Conservation (phyloP, 2,888 invertebrate genomes). For the Drosophila affinis region DNA sequence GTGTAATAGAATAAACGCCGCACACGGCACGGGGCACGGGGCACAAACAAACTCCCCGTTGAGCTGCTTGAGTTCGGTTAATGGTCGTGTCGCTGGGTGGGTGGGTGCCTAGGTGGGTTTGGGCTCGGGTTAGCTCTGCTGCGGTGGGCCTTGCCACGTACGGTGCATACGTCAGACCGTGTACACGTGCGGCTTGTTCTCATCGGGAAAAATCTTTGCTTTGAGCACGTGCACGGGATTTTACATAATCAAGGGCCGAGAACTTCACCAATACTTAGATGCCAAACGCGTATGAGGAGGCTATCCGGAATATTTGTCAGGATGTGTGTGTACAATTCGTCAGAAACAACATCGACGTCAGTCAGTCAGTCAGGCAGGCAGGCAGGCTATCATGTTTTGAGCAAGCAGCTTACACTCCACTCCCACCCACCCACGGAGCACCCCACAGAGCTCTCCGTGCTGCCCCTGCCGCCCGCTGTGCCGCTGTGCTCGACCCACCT, state of each 20-base stretch:
- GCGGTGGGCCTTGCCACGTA: constrained; percentile 31
- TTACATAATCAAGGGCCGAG: constrained; percentile 79
- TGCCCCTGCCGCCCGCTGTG: constrained; percentile 11
- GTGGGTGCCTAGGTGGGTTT: constrained; percentile 1
- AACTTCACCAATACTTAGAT: constrained; percentile 51
- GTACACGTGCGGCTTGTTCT: constrained; percentile 76
- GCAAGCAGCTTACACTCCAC: constrained; percentile 20
- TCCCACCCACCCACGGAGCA: constrained; percentile 28
- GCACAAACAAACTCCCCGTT: constrained; percentile 68
- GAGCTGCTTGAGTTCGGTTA: constrained; percentile 28
- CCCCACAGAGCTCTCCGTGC: constrained; percentile 14
- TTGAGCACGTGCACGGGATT: constrained; percentile 82
- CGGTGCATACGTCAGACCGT: constrained; percentile 24
- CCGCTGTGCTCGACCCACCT: constrained; percentile 12
- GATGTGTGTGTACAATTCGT: constrained; percentile 10
- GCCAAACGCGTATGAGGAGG: background rate
- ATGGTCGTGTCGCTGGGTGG: constrained; percentile 42
- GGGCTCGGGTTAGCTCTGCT: constrained; percentile 10
- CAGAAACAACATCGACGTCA: constrained; percentile 44
- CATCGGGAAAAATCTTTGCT: constrained; percentile 82
- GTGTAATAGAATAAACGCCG: constrained; percentile 80
- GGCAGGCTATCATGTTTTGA: constrained; percentile 67
- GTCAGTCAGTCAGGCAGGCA: background rate
- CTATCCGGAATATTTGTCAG: constrained; percentile 9
- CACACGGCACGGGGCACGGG: constrained; percentile 65